phyloP scores from a whole-genome alignment of 2,797 vertebrate species.

The Alouatta caraya region DNA sequence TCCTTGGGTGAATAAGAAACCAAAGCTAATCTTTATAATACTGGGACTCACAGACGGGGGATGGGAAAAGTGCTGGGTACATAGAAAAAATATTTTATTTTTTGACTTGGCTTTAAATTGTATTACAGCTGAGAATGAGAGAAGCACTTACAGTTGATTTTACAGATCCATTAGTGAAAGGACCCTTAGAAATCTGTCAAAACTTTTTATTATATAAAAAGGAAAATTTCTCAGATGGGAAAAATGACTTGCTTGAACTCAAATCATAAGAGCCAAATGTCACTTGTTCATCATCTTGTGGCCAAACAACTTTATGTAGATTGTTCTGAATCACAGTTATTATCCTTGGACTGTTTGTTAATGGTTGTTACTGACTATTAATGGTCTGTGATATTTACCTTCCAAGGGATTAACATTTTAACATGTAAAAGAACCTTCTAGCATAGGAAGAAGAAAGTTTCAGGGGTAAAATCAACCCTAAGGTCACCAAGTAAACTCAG shows the following conservation, averaged over 20 bases:
- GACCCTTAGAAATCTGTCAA: conserved; percentile 1
- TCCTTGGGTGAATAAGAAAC: not conserved
- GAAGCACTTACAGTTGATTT: conserved; percentile 48
- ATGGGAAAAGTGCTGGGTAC: not conserved
- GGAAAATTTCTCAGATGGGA: not conserved
- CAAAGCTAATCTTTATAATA: not conserved
- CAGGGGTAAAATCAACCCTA: not conserved
- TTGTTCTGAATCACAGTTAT: conserved; percentile 6
- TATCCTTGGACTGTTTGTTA: not conserved
- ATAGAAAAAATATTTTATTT: conserved; percentile 12
- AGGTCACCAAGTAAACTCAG: not conserved
- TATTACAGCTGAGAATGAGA: conserved; percentile 8
- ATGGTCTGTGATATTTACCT: conserved; percentile 12
- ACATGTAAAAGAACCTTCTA: not conserved
- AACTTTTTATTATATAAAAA: conserved; percentile 19
- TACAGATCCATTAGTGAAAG: conserved; percentile 34
- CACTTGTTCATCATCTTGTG: not conserved
- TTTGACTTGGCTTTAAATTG: conserved; percentile 23
- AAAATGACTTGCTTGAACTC: not conserved
- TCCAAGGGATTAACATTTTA: conserved; percentile 12
- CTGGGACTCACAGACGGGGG: not conserved
- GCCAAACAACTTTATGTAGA: not conserved
- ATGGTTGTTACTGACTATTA: not conserved
- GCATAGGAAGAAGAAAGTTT: not conserved
- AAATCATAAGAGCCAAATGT: not conserved